Base-by-base conservation (phyloP, 2,888 invertebrate genomes). In the Copidosoma aretas region DNA sequence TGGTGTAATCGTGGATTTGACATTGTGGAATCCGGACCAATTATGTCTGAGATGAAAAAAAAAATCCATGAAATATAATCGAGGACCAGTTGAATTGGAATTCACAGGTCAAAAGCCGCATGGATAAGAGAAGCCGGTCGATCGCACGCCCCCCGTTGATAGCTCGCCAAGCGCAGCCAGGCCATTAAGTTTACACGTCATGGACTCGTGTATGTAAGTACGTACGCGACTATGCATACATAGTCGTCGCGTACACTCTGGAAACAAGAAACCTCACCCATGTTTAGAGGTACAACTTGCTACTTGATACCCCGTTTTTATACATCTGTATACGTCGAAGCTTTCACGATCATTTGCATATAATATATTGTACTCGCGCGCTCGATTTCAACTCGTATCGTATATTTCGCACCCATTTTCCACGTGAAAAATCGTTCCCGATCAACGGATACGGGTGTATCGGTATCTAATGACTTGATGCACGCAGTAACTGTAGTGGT, bases 251-350 rank as follows among this genome's bases (percentile, higher is more conserved):
- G 41, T 21, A 41, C 17, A 25, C 14, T n/a, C n/a, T 22, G 19
- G 58, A 63, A 70, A 66, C 59, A 17, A 62, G 66, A 70, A 66
- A 66, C 46, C 64, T 25, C 65, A 53, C 56, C 14, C 53, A 62
- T 60, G 46, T 60, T 65, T 67, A 64, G 64, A 64, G 66, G 52
- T 60, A 52, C 59, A 64, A 66, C 60, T 62, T 64, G 61, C 64
- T 62, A 64, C 64, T 64, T 49, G 67, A 67, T 61, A 67, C 64
- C 51, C n/a, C n/a, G n/a, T n/a, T n/a, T n/a, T n/a, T n/a, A n/a
- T n/a, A n/a, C n/a, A n/a, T n/a, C n/a, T 43, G 61, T 71, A 59
- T 19, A 54, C 60, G 39, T 14, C 19, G 52, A 12, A 14, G 41
- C 52, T 66, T 60, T 66, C 51, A 52, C 63, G 66, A 60, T 57